Percentiles rank a stretch among this genome's conserved stretches.
Evolutionary conservation across 2,113 vertebrate species (phyloP).

Genomic region (Clupea harengus): DNA sequence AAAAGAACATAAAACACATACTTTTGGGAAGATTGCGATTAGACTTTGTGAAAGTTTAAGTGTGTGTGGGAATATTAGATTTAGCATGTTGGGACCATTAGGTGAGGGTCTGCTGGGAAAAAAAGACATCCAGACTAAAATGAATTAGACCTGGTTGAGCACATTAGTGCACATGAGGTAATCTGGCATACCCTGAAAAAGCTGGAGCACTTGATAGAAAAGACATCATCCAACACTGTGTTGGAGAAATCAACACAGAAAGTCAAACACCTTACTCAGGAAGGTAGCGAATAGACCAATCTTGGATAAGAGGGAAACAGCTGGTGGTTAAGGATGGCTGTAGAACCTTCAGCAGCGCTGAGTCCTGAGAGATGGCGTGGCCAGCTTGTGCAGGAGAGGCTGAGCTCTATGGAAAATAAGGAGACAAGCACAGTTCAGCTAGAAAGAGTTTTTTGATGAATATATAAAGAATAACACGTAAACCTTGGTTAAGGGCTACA

Average conservation of each 20-base stretch:
- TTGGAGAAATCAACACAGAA: conserved; percentile 7
- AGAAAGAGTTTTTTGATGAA: too few species aligned
- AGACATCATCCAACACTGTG: not conserved
- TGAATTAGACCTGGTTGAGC: conserved; percentile 70
- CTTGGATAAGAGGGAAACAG: not conserved
- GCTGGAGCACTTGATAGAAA: conserved; percentile 16
- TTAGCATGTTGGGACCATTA: conserved; percentile 66
- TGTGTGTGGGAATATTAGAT: conserved; percentile 44
- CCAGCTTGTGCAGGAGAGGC: too few species aligned
- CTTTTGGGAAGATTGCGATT: conserved; percentile 59
- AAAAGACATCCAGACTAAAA: conserved; percentile 70
- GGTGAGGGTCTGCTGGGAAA: conserved; percentile 63
- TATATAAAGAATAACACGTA: too few species aligned
- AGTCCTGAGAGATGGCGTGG: not conserved
- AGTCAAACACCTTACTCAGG: not conserved
- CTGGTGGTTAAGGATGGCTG: not conserved
- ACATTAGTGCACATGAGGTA: conserved; percentile 68
- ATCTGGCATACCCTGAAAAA: conserved; percentile 54
- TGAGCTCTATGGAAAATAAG: not conserved
- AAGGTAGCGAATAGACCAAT: not conserved
- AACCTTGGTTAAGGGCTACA: too few species aligned
- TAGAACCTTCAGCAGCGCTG: not conserved
- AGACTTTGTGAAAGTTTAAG: conserved; percentile 70
- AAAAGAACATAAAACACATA: conserved; percentile 68
- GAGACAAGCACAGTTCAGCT: not conserved